These are phyloP conservation scores for Antheraea assamensis DNA, from an alignment of 2,888 invertebrate genomes.

Conservation along the genomic window DNA sequence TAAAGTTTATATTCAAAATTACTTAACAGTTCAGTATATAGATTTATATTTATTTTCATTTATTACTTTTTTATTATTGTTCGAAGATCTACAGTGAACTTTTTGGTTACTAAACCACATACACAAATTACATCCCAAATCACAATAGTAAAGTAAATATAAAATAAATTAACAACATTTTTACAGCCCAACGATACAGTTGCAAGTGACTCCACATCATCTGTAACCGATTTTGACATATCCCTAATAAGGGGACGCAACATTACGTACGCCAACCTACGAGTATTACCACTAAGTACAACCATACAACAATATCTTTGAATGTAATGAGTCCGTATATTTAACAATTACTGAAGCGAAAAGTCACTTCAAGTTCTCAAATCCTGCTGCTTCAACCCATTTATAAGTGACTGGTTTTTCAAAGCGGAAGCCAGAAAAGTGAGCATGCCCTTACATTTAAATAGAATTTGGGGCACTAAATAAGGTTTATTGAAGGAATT, in stretches of 20 bases:
- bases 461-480: too few species aligned
- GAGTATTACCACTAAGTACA: constrained; percentile 28
- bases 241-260: constrained; percentile 37
- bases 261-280: constrained; percentile 42
- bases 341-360: neutral
- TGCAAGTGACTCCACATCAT: constrained; percentile 31
- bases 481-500: too few species aligned
- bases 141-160: neutral
- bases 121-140: too few species aligned
- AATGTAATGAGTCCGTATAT: neutral
- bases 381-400: too few species aligned
- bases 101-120: too few species aligned
- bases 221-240: constrained; percentile 39
- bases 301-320: constrained; percentile 16
- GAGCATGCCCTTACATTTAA: too few species aligned
- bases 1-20: too few species aligned
- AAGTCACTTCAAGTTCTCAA: too few species aligned
- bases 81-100: neutral
- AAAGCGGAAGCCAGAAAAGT: too few species aligned
- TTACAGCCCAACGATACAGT: constrained; percentile 20
- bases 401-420: too few species aligned
- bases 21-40: too few species aligned
- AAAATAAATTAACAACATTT: neutral
- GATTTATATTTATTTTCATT: neutral
- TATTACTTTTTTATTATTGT: neutral